A percentile compares a stretch with the other conserved stretches of the same genome.
phyloP scores from a whole-genome alignment of 1,140 invertebrate genomes.

The Tetramorium simillimum region DNA sequence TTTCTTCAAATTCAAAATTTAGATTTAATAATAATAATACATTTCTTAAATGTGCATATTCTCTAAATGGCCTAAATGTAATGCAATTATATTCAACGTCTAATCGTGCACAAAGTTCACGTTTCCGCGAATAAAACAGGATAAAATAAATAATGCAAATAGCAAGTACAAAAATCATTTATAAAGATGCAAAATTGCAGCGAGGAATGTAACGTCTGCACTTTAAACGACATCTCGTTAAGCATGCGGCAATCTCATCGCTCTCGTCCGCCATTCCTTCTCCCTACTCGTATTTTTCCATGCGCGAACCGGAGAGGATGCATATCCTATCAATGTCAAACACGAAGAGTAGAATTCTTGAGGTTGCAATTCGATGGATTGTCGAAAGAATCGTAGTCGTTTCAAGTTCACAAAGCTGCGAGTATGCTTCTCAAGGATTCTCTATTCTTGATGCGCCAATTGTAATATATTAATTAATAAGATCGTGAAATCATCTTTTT shows the following conservation, averaged over 20 bases:
- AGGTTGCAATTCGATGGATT: constrained; percentile 63
- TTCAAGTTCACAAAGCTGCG: neutral
- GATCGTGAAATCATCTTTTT: neutral
- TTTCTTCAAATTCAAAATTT: too few relatives aligned
- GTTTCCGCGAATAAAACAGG: neutral
- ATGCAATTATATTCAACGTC: neutral
- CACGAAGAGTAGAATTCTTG: constrained; percentile 49
- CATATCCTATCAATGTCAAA: constrained; percentile 65
- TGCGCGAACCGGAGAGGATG: neutral
- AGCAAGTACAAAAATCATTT: neutral
- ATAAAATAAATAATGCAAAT: neutral
- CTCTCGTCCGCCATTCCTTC: neutral
- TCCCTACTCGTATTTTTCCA: constrained; percentile 40
- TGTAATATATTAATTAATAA: neutral
- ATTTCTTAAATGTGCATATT: too few relatives aligned
- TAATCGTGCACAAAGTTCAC: neutral
- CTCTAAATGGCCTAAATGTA: neutral
- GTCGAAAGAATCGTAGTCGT: constrained; percentile 12
- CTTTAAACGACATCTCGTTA: constrained; percentile 61
- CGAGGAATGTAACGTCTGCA: neutral
- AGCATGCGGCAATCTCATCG: constrained; percentile 12
- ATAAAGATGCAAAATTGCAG: neutral
- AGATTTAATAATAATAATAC: too few relatives aligned
- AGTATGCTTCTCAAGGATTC: neutral
- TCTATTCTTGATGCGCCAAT: neutral